phyloP scores from a whole-genome alignment of 2,888 invertebrate genomes.

The Morpho helenor region DNA sequence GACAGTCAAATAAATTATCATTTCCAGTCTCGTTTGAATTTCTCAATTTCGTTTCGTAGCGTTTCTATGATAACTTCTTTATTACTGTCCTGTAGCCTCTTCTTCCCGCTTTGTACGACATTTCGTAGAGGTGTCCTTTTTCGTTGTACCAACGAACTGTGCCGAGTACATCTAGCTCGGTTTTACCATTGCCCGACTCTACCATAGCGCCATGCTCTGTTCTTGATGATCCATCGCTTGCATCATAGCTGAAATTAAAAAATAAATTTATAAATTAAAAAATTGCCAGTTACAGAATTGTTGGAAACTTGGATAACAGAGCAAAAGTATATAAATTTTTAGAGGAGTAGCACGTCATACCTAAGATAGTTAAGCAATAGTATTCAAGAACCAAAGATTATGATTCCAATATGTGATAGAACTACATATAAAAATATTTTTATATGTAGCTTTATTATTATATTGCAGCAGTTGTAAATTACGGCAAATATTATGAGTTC shows the following conservation, averaged over 20 bases:
- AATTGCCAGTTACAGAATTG: too few relatives aligned
- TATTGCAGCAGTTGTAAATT: too few relatives aligned
- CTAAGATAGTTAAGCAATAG: too few relatives aligned
- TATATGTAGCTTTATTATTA: too few relatives aligned
- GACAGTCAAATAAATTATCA: conserved; percentile 30
- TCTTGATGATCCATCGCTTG: conserved; percentile 76
- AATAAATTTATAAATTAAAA: not conserved
- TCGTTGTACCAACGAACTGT: conserved; percentile 70
- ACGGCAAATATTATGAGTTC: too few relatives aligned
- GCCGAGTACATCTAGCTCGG: conserved; percentile 61
- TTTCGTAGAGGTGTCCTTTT: conserved; percentile 69
- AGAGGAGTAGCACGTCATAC: too few relatives aligned
- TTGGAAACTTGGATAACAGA: too few relatives aligned
- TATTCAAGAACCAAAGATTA: too few relatives aligned
- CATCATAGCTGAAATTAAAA: conserved; percentile 60
- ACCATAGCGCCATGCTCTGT: conserved; percentile 64
- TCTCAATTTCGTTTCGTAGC: conserved; percentile 7
- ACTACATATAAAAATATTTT: too few relatives aligned
- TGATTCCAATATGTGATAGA: too few relatives aligned
- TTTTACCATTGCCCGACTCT: conserved; percentile 57
- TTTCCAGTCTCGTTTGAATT: conserved; percentile 38
- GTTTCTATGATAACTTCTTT: conserved; percentile 50
- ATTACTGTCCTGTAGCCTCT: conserved; percentile 71
- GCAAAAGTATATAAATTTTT: too few relatives aligned
- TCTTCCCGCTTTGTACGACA: conserved; percentile 73